These are phyloP conservation scores for Austrolebias charrua DNA, from an alignment of 2,797 vertebrate species.

Conservation along the genomic window DNA sequence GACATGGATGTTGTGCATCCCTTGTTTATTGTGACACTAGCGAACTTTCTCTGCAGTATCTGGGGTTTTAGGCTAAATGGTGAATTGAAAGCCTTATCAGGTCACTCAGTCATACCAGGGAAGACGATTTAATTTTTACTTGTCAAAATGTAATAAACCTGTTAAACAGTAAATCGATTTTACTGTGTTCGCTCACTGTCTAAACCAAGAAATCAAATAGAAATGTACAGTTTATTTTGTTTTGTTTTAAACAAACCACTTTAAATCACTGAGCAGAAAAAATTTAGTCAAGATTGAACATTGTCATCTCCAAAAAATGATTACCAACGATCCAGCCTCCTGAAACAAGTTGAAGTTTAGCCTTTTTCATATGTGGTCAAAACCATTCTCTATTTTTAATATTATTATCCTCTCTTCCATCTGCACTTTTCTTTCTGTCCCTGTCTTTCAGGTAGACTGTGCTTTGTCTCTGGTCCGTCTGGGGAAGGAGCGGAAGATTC, in stretches of 20 bases:
- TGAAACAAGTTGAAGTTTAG: too few relatives aligned
- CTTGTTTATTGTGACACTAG: neutral
- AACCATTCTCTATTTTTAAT: neutral
- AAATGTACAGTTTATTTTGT: too few relatives aligned
- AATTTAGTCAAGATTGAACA: too few relatives aligned
- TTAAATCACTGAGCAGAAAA: too few relatives aligned
- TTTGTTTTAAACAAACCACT: too few relatives aligned
- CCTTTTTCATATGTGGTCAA: too few relatives aligned
- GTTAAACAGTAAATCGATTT: too few relatives aligned
- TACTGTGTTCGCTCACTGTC: too few relatives aligned
- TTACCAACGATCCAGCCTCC: too few relatives aligned
- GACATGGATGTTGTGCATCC: too few relatives aligned
- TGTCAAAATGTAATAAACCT: neutral
- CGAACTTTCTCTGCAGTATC: neutral
- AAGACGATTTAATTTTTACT: neutral
- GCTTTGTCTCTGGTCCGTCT: constrained; percentile 91
- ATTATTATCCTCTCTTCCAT: neutral
- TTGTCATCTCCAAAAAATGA: too few relatives aligned
- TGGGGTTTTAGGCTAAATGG: neutral
- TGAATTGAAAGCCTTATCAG: neutral
- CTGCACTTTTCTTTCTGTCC: neutral
- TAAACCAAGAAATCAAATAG: too few relatives aligned
- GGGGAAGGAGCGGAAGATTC: constrained; percentile 90
- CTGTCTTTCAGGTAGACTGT: constrained; percentile 86
- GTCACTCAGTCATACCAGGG: neutral